A percentile compares a stretch with the other conserved stretches of the same genome.
Conservation (phyloP, 2,888 invertebrate species). For the Choreutis nemorana region DNA sequence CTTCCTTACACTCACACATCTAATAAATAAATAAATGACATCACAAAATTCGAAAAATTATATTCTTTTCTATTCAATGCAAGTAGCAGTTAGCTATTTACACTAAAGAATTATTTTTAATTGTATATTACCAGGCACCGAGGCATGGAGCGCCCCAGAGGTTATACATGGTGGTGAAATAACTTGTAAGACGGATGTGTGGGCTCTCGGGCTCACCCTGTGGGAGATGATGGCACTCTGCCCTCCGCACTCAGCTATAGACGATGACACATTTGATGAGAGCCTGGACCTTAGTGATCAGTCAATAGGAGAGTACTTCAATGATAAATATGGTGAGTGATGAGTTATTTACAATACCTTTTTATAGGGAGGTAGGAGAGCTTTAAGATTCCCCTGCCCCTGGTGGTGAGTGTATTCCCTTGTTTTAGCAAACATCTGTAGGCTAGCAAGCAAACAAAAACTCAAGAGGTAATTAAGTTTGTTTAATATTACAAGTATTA, state of each 20-base stretch:
- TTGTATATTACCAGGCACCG: slow-evolving; percentile 66
- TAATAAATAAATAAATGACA: background rate
- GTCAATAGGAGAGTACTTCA: slow-evolving; percentile 27
- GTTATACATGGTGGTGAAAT: slow-evolving; percentile 69
- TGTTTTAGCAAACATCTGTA: too few species aligned
- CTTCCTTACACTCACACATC: background rate
- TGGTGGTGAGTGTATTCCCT: too few species aligned
- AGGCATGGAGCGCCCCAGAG: slow-evolving; percentile 84
- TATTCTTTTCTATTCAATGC: slow-evolving; percentile 1
- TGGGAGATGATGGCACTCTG: slow-evolving; percentile 84
- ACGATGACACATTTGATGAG: slow-evolving; percentile 24
- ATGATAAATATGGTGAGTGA: slow-evolving; percentile 35
- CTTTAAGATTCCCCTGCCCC: too few species aligned
- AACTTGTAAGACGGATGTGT: slow-evolving; percentile 79
- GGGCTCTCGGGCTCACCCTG: slow-evolving; percentile 78
- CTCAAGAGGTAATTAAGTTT: too few species aligned
- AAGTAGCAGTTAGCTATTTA: background rate
- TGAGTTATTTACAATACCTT: background rate
- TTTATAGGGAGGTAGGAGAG: too few species aligned
- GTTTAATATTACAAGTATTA: too few species aligned
- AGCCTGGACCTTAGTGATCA: slow-evolving; percentile 22
- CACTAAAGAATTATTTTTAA: background rate
- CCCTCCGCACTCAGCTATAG: slow-evolving; percentile 67
- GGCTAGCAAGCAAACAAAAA: too few species aligned
- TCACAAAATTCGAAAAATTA: slow-evolving; percentile 1